phyloP scores from a whole-genome alignment of 2,113 vertebrate species.

The Brachirus orientalis region DNA sequence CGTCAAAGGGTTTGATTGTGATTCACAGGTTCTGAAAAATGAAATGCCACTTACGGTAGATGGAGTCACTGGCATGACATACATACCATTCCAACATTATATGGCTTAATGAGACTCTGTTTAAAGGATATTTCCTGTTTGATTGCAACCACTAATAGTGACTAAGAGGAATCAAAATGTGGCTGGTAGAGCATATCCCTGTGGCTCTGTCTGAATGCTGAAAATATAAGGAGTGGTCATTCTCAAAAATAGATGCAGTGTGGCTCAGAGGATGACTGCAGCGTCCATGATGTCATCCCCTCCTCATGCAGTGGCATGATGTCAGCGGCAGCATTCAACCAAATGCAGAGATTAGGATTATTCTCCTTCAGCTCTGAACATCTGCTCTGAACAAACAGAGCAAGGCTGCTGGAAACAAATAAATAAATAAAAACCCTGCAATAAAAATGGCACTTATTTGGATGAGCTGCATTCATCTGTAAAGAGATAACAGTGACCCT shows the following conservation, averaged over 20 bases:
- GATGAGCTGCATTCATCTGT: too few species aligned
- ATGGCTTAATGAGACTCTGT: constrained; percentile 13
- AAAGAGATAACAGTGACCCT: too few species aligned
- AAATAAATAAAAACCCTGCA: constrained; percentile 6
- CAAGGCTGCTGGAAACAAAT: constrained; percentile 18
- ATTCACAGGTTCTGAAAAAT: constrained; percentile 43
- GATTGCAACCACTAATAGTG: background rate
- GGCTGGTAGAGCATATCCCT: background rate
- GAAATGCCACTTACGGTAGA: constrained; percentile 43
- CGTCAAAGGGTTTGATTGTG: constrained; percentile 28
- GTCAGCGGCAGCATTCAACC: constrained; percentile 48
- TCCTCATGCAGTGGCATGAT: constrained; percentile 45
- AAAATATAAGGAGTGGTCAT: constrained; percentile 10
- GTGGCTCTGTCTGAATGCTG: background rate
- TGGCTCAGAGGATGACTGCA: constrained; percentile 20
- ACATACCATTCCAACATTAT: constrained; percentile 32
- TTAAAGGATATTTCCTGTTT: constrained; percentile 7
- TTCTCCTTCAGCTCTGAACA: constrained; percentile 51
- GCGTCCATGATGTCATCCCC: constrained; percentile 55
- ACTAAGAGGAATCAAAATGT: background rate
- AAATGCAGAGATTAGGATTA: constrained; percentile 76
- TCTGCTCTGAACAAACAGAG: constrained; percentile 55
- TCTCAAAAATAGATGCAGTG: constrained; percentile 6
- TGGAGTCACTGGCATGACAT: constrained; percentile 39
- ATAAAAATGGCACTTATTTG: constrained; percentile 32